Percentiles rank a stretch among this genome's conserved stretches.
These are phyloP conservation scores for Scolopax mira DNA, from an alignment of 2,113 vertebrate genomes.

Conservation along the genomic window DNA sequence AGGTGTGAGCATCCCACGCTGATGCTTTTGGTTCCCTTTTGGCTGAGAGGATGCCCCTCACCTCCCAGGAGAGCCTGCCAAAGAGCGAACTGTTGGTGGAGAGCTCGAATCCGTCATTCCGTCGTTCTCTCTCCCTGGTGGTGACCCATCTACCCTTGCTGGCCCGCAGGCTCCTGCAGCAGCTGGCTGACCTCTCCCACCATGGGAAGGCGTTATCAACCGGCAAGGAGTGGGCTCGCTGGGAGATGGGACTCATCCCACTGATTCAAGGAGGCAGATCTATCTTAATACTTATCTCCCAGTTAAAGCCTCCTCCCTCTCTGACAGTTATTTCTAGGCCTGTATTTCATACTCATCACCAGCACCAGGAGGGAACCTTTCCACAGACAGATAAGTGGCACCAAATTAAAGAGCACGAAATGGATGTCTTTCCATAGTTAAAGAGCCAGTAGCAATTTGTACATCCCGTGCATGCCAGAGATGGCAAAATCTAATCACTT, in stretches of 20 bases:
- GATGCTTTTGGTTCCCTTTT: background rate
- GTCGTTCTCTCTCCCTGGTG: background rate
- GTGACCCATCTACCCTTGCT: background rate
- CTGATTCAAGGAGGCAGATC: slow-evolving; percentile 31
- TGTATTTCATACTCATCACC: slow-evolving; percentile 70
- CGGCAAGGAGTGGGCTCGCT: background rate
- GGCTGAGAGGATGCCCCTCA: background rate
- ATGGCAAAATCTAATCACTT: slow-evolving; percentile 69
- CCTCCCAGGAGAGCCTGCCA: background rate
- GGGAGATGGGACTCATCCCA: slow-evolving; percentile 54
- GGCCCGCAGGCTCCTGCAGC: background rate
- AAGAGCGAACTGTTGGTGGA: fast-evolving
- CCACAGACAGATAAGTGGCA: slow-evolving; percentile 70
- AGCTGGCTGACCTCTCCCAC: slow-evolving; percentile 28
- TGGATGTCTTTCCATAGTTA: slow-evolving; percentile 51
- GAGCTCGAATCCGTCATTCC: fast-evolving
- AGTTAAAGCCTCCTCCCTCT: slow-evolving; percentile 43
- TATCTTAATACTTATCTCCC: slow-evolving; percentile 64
- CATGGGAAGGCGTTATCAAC: background rate
- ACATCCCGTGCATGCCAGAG: slow-evolving; percentile 10
- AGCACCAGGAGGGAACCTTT: slow-evolving; percentile 55
- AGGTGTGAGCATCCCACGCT: fast-evolving
- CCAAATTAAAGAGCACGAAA: slow-evolving; percentile 69
- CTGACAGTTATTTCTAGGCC: slow-evolving; percentile 62
- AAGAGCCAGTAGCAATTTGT: slow-evolving; percentile 63